Base-by-base conservation (phyloP, 2,888 invertebrate species). In the Sarcophaga subvicina region DNA sequence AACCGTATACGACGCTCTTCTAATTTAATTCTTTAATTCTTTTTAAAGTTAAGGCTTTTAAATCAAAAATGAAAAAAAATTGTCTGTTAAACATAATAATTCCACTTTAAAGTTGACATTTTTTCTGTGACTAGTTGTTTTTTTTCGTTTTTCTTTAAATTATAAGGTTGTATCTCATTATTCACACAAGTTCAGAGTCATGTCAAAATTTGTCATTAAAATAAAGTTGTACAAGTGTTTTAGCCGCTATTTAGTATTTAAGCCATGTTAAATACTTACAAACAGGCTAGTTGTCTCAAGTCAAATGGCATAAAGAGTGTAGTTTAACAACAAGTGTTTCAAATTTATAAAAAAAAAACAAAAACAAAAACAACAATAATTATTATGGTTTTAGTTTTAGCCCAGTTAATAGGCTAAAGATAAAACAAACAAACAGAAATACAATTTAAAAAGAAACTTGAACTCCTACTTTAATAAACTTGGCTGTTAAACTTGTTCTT, bases 151-250 rank as follows among this genome's bases (percentile, higher is more conserved):
- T 54, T 25, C 45, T 63, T 54, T 17, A 12, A 54, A n/a, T 54
- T 63, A 37, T 66, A 72, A 72, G 60, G 66, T 72, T 77, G 47
- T 49, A 22, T 82, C 82, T 83, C 66, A 79, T 83, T 78, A 79
- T 20, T 54, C 73, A 69, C 60, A 80, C 83, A 86, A 86, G 86
- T 83, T 86, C 86, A 86, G 80, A 83, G 83, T 83, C 86, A 86
- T 80, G 86, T 86, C 83, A 86, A 77, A 64, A 83, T 80, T 79
- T 83, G 72, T 80, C 73, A 77, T 83, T 73, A 79, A 54, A 62
- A 37, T 63, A 8, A 67, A 67, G 67, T 67, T 67, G 20, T 67
- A 78, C 66, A 67, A 72, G 62, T 83, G 66, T 72, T 72, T 37
- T 17, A 4, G 64, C 5, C 22, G 37, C 59, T 64, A 22, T 69